Evolutionary conservation across 2,888 invertebrate genomes (phyloP), one percentile per base, ranked within the genome.

Genomic region (Cheiracanthium punctorium): DNA sequence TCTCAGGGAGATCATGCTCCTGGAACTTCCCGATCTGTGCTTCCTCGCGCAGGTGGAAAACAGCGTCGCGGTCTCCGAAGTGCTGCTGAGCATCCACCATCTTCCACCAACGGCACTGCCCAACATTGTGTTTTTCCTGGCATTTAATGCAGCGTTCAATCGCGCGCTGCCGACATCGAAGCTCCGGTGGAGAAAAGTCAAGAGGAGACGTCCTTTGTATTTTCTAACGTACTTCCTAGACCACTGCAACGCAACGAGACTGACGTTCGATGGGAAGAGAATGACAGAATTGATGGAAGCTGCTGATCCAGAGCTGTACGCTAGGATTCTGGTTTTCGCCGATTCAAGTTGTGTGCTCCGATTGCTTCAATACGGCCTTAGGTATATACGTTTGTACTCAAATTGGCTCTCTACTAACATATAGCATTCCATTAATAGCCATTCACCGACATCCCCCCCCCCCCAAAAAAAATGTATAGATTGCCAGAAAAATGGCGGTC

Each of bases 321-420:
- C 64, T 5, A 75, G n/a, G 17, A 14, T 64, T 20, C 28, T 75
- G 14, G 33, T 75, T 0, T 75, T 64, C 24, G n/a, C 37, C 2
- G 37, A 75, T 0, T 28, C 37, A 17, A 75, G 20, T 14, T 58
- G 24, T 24, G n/a, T 64, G 24, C 24, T 52, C 1, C 17, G 37
- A 1, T 24, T 75, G 37, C 4, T 75, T 5, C 74, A 75, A 20
- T 64, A 28, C 28, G 74, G 74, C 1, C 64, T 75, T 12, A 75
- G n/a, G n/a, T n/a, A n/a, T n/a, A n/a, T n/a, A n/a, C n/a, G n/a
- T n/a, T n/a, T n/a, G n/a, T n/a, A n/a, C n/a, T n/a, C n/a, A n/a
- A n/a, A n/a, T n/a, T n/a, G n/a, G n/a, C n/a, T n/a, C n/a, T n/a
- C n/a, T n/a, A n/a, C n/a, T n/a, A n/a, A n/a, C n/a, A n/a, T n/a